These are phyloP conservation scores for Scartelaos histophorus DNA, from an alignment of 2,113 vertebrate species.

Conservation along the genomic window DNA sequence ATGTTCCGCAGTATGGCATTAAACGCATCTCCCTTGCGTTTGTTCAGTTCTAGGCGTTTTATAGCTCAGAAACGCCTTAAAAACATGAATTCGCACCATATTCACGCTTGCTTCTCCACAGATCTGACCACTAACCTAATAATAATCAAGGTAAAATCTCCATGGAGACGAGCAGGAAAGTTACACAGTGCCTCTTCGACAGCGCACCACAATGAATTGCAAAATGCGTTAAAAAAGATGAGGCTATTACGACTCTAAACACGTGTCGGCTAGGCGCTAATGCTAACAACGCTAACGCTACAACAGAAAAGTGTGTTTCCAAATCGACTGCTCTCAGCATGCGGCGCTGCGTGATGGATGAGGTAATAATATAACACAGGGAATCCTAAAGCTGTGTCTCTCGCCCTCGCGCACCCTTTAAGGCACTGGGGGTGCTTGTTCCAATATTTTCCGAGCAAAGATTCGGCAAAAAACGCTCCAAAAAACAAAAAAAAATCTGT, in stretches of 20 bases:
- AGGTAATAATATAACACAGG: constrained; percentile 56
- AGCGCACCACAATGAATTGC: constrained; percentile 25
- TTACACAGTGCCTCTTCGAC: not conserved
- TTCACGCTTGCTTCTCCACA: too few relatives aligned
- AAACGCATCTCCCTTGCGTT: too few relatives aligned
- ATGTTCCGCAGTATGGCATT: too few relatives aligned
- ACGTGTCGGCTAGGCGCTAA: constrained; percentile 43
- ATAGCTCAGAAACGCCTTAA: too few relatives aligned
- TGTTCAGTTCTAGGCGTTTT: too few relatives aligned
- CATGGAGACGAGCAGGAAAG: not conserved
- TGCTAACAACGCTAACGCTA: constrained; percentile 30
- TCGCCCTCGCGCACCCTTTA: constrained; percentile 68
- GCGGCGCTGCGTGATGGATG: constrained; percentile 46
- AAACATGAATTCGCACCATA: too few relatives aligned
- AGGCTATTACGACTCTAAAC: constrained; percentile 27
- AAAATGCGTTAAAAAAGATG: constrained; percentile 34
- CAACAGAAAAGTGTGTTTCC: constrained; percentile 29
- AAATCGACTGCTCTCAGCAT: constrained; percentile 56
- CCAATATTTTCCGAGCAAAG: constrained; percentile 46
- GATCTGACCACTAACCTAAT: too few relatives aligned
- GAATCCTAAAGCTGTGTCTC: constrained; percentile 44
- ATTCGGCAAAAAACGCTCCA: constrained; percentile 28
- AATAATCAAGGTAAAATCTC: not conserved
- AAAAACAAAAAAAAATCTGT: constrained; percentile 25
- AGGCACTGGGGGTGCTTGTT: constrained; percentile 80